Evolutionary conservation across 2,797 vertebrate species (phyloP).

Genomic region (Sandelia bainsii): DNA sequence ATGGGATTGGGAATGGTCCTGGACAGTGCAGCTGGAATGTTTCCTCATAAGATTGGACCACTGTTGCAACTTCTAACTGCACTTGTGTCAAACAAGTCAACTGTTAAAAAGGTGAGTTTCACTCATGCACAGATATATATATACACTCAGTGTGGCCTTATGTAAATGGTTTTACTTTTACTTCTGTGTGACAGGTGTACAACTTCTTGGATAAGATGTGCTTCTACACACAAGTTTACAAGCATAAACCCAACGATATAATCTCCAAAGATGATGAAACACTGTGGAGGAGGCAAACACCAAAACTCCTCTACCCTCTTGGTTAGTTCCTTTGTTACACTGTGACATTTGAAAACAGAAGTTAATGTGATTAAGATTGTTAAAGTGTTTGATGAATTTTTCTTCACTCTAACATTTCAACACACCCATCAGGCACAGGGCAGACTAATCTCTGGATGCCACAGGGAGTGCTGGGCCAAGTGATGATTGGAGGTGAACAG

Average conservation of each 20-base stretch:
- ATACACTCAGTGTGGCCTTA: background rate
- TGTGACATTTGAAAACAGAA: background rate
- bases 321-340: constrained; percentile 80
- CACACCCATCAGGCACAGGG: constrained; percentile 83
- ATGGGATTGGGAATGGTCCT: constrained; percentile 94
- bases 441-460: constrained; percentile 97
- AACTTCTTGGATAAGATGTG: constrained; percentile 98
- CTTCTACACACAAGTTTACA: constrained; percentile 95
- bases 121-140: background rate
- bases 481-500: constrained; percentile 89
- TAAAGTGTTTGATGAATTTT: background rate
- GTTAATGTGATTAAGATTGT: background rate
- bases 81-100: constrained; percentile 94
- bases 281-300: constrained; percentile 91
- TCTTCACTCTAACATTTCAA: background rate
- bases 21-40: constrained; percentile 96
- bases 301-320: constrained; percentile 95
- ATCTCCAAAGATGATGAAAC: constrained; percentile 95
- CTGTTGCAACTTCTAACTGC: constrained; percentile 94
- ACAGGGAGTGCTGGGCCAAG: constrained; percentile 93
- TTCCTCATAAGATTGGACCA: constrained; percentile 92
- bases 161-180: background rate
- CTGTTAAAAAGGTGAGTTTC: constrained; percentile 91
- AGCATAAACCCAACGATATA: constrained; percentile 93
- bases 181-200: constrained; percentile 88